Evolutionary conservation across 2,888 invertebrate genomes (phyloP).

Genomic region (Chirona hameri): DNA sequence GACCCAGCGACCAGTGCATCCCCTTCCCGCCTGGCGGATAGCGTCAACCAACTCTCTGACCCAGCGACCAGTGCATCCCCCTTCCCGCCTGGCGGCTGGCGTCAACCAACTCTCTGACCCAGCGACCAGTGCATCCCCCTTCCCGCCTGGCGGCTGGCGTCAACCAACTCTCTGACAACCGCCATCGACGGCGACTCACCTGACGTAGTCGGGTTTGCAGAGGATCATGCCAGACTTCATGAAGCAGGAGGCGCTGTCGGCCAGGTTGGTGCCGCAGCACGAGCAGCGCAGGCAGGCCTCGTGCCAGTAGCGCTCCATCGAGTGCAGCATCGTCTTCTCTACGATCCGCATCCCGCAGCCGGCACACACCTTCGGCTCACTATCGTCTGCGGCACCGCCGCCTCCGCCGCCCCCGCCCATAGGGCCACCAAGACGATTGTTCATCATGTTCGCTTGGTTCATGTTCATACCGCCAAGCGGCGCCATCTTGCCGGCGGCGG

Average conservation of each 20-base stretch:
- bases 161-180: too few species aligned
- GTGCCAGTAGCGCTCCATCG: slow-evolving; percentile 91
- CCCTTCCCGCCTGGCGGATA: too few species aligned
- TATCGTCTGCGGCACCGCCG: slow-evolving; percentile 13
- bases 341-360: slow-evolving; percentile 82
- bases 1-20: too few species aligned
- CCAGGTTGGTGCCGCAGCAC: slow-evolving; percentile 82
- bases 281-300: slow-evolving; percentile 84
- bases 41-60: too few species aligned
- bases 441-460: slow-evolving; percentile 13
- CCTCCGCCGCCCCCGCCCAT: background rate
- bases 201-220: slow-evolving; percentile 94
- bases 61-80: too few species aligned
- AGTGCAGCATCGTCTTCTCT: slow-evolving; percentile 86
- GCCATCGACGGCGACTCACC: slow-evolving; percentile 60
- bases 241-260: slow-evolving; percentile 88
- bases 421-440: background rate
- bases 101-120: too few species aligned
- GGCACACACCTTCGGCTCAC: slow-evolving; percentile 59
- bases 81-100: too few species aligned
- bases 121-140: too few species aligned
- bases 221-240: slow-evolving; percentile 88
- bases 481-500: background rate
- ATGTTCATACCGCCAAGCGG: background rate
- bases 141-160: too few species aligned